Evolutionary conservation across 2,888 invertebrate genomes (phyloP), one percentile per base, ranked within the genome.

Genomic region (Ephialtes manifestator): DNA sequence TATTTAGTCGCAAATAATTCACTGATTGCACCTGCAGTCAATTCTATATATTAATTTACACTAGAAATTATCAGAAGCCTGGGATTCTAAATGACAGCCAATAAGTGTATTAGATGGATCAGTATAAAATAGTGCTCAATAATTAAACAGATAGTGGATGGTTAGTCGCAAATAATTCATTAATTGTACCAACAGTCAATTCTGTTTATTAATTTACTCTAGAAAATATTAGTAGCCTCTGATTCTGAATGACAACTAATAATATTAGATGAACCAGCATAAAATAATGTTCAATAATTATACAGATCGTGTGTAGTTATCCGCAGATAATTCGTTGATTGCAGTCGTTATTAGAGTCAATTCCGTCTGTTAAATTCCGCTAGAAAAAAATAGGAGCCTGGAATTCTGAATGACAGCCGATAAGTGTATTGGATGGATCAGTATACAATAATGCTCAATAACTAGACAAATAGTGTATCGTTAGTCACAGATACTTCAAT

Each of bases 391-490:
- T 20, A 31, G 15, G 15, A 18, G 3, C 31, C 70, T 51, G 48
- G 31, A n/a, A 72, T 60, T 72, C 46, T 13, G 72, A 72, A 43
- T 46, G 46, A 72, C 71, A 71, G 24, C 20, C 24, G 39, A 24
- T 43, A 24, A 31, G 58, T 35, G 24, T 3, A 15, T 55, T n/a
- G 43, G 28, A 55, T 35, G 39, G 35, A 43, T 72, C 72, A 28
- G 15, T 58, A 35, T 46, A 20, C 46, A 58, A 70, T 18, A 31
- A 46, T 31, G 18, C 31, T 55, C 43, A 20, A 43, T 65, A n/a
- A 65, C 20, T 39, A 65, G 2, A 35, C 35, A 18, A 18, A 65
- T 39, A 18, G 39, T 43, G 18, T 18, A 11, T 10, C 18, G 11
- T 35, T 18, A 35, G 35, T 63, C 35, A 13, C 0, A n/a, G n/a